Evolutionary conservation across 2,113 vertebrate genomes (phyloP).

Genomic region (Dermatemys mawii): DNA sequence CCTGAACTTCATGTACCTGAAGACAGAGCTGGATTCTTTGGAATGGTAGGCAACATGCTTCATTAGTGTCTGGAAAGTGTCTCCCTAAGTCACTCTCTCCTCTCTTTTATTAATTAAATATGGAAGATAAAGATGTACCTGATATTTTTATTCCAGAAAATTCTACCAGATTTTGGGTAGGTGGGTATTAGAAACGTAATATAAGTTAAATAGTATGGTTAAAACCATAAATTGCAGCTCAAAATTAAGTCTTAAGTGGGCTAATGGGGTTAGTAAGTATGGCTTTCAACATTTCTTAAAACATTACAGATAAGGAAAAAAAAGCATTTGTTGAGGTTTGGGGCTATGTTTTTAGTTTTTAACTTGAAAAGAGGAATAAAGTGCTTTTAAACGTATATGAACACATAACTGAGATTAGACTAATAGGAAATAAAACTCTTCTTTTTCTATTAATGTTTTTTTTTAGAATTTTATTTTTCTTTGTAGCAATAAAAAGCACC

Average conservation of each 20-base stretch:
- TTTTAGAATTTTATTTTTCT: neutral
- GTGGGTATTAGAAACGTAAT: neutral
- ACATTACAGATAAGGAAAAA: fast-evolving
- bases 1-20: slow-evolving; percentile 91
- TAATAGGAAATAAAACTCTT: neutral
- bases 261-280: neutral
- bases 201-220: neutral
- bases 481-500: neutral
- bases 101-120: neutral
- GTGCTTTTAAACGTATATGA: neutral
- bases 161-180: neutral
- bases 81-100: neutral
- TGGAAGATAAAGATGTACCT: neutral
- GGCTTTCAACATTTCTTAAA: neutral
- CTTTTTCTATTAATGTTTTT: neutral
- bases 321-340: neutral
- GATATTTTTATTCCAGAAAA: neutral
- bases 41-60: slow-evolving; percentile 86
- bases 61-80: neutral
- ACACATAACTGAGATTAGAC: neutral
- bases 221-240: neutral
- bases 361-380: neutral
- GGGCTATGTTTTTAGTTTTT: neutral
- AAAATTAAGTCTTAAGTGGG: neutral
- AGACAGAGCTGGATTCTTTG: slow-evolving; percentile 91